Evolutionary conservation across 2,113 vertebrate species (phyloP).

Genomic region (Copsychus sechellarum): DNA sequence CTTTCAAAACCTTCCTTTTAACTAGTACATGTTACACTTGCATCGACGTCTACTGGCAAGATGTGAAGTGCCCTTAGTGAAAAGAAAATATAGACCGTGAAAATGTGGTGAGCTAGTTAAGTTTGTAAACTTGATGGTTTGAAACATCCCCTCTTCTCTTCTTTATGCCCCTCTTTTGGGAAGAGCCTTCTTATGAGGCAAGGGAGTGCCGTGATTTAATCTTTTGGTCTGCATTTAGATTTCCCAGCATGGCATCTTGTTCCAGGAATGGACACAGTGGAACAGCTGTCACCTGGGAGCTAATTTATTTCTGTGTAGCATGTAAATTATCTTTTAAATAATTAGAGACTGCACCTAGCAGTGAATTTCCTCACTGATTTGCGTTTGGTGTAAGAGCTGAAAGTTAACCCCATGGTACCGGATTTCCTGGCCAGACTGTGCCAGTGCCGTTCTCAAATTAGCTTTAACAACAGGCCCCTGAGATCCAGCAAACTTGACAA

Average conservation of each 20-base stretch:
- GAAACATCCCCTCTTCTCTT: not conserved
- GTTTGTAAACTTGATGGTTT: not conserved
- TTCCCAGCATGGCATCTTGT: constrained; percentile 18
- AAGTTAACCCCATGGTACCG: constrained; percentile 25
- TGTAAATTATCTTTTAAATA: constrained; percentile 68
- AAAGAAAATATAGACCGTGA: not conserved
- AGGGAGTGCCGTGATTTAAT: not conserved
- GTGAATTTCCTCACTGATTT: constrained; percentile 61
- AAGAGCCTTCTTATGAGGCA: not conserved
- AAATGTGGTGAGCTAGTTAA: not conserved
- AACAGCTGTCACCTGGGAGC: constrained; percentile 67
- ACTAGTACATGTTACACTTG: not conserved
- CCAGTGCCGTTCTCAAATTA: constrained; percentile 25
- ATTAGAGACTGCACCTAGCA: constrained; percentile 49
- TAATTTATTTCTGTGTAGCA: constrained; percentile 65
- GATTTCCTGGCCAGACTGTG: constrained; percentile 24
- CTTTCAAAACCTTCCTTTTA: not conserved
- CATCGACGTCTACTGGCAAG: not conserved
- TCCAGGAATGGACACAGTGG: constrained; percentile 42
- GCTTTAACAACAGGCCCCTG: not conserved
- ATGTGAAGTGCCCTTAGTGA: not conserved
- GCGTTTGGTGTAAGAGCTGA: not conserved
- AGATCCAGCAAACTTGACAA: not conserved
- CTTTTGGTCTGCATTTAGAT: constrained; percentile 37
- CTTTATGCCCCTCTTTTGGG: not conserved